These are phyloP conservation scores for Caenorhabditis latens DNA, from an alignment of 1,140 invertebrate genomes.

Conservation along the genomic window DNA sequence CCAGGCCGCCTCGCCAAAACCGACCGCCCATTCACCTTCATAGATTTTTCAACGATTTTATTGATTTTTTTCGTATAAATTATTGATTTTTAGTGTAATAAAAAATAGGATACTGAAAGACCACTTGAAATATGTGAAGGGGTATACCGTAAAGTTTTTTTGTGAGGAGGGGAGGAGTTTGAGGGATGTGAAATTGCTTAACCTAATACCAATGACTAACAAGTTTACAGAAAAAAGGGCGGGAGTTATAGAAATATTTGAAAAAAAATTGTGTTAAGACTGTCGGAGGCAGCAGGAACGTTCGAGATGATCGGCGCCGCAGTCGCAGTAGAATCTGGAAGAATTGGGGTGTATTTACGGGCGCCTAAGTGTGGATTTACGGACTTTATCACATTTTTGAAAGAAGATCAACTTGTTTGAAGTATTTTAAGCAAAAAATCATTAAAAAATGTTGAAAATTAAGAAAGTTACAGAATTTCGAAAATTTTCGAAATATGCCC, in stretches of 20 bases:
- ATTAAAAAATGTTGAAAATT: too few relatives aligned
- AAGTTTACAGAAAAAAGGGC: not conserved
- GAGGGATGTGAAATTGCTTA: not conserved
- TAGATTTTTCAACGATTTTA: too few relatives aligned
- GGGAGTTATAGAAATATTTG: not conserved
- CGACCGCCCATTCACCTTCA: not conserved
- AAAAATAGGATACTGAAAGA: not conserved
- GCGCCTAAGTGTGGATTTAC: not conserved
- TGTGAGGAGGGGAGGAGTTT: not conserved
- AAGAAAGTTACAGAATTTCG: too few relatives aligned
- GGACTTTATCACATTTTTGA: too few relatives aligned
- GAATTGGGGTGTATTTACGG: not conserved
- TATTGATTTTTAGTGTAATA: not conserved
- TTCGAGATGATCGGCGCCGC: slow-evolving; percentile 40
- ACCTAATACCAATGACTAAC: slow-evolving; percentile 35
- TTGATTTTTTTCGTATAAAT: not conserved
- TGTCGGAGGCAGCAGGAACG: slow-evolving; percentile 21
- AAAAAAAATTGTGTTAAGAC: not conserved
- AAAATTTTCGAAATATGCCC: too few relatives aligned
- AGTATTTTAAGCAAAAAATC: too few relatives aligned
- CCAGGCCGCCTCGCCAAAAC: not conserved
- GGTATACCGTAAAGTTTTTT: slow-evolving; percentile 26
- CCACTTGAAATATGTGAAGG: not conserved
- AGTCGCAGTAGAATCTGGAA: slow-evolving; percentile 46
- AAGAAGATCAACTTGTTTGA: too few relatives aligned